Conservation (phyloP, 37 sponge, comb jelly and placozoan genomes). For the Spongia lamella region DNA sequence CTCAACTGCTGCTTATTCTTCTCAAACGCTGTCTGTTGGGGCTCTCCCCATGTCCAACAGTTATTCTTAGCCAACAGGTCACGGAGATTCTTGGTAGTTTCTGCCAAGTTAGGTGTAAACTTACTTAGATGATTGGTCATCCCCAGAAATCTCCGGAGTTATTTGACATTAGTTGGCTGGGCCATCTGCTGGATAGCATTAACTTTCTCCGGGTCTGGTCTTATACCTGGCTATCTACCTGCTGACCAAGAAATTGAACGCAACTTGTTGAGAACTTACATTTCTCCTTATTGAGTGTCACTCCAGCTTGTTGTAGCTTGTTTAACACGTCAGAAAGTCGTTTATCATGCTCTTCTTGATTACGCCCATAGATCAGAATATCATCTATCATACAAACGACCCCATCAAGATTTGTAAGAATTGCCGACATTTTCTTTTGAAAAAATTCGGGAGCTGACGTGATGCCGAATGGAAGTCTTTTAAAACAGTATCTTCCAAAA, state of each 20-base stretch:
- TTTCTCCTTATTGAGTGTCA: conserved; percentile 7
- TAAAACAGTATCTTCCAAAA: no score
- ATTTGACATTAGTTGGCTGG: not conserved
- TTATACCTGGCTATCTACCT: not conserved
- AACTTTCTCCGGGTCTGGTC: not conserved
- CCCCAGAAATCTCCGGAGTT: conserved; percentile 12
- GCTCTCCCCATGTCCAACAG: conserved; percentile 10
- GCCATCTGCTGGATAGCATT: not conserved
- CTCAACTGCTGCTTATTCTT: conserved; percentile 23
- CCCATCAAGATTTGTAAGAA: conserved; percentile 3
- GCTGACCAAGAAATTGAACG: not conserved
- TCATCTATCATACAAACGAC: conserved; percentile 13
- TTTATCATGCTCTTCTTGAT: conserved; percentile 3
- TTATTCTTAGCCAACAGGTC: conserved; percentile 6
- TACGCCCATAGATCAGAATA: no score
- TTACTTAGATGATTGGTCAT: no score
- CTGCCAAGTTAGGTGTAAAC: no score
- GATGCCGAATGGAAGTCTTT: no score
- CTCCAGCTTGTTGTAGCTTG: not conserved
- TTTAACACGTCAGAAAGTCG: conserved; percentile 3
- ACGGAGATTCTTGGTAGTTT: no score
- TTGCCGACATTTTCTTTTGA: no score
- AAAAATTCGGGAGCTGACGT: no score
- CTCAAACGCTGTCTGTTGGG: conserved; percentile 26
- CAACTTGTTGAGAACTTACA: not conserved